These are phyloP conservation scores for Poecilobothrus nobilitatus DNA, from an alignment of 2,888 invertebrate genomes.

Conservation along the genomic window DNA sequence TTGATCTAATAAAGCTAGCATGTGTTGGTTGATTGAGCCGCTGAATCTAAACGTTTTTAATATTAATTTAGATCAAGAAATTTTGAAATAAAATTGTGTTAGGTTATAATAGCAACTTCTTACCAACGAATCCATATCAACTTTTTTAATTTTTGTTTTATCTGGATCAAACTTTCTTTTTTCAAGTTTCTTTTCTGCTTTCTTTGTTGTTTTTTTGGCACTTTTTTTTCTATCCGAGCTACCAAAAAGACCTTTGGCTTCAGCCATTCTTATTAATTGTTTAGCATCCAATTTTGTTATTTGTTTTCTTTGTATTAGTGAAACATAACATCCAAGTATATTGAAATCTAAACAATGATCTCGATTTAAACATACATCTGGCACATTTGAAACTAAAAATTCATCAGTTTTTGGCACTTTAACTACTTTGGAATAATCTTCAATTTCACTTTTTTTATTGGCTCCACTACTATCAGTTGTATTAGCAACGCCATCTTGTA, in stretches of 20 bases:
- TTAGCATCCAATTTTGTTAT: constrained; percentile 70
- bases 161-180: constrained; percentile 24
- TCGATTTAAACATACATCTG: constrained; percentile 50
- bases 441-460: constrained; percentile 17
- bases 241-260: constrained; percentile 69
- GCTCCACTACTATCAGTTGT: not conserved
- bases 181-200: constrained; percentile 40
- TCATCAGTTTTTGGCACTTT: constrained; percentile 42
- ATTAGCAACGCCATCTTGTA: constrained; percentile 10
- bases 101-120: not conserved
- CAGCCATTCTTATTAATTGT: constrained; percentile 76
- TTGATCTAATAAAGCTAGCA: constrained; percentile 35
- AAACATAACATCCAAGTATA: constrained; percentile 52
- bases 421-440: constrained; percentile 23
- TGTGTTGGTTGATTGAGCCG: constrained; percentile 33
- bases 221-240: constrained; percentile 42
- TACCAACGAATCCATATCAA: constrained; percentile 24
- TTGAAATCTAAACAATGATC: constrained; percentile 43
- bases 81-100: no score
- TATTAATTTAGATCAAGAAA: no score
- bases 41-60: constrained; percentile 24
- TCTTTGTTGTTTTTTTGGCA: constrained; percentile 36
- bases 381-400: constrained; percentile 56
- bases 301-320: constrained; percentile 52
- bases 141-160: constrained; percentile 20